A percentile compares a stretch with the other conserved stretches of the same genome.
phyloP scores from a whole-genome alignment of 2,888 invertebrate genomes.

The Hypomecis punctinalis region DNA sequence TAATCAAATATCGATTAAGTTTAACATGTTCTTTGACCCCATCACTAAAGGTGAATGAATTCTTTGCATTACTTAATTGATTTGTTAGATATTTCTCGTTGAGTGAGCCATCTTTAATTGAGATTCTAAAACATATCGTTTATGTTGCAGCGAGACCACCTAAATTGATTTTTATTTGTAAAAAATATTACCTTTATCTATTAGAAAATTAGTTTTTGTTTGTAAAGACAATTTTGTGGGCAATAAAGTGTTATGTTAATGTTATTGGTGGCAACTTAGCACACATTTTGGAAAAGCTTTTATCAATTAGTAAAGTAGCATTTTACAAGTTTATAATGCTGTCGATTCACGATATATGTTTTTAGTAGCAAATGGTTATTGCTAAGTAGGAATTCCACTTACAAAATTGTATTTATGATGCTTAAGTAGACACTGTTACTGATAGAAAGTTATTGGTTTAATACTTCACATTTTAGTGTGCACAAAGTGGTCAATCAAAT shows the following conservation, averaged over 20 bases:
- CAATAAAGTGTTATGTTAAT: constrained; percentile 37
- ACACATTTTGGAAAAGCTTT: constrained; percentile 20
- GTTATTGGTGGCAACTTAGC: constrained; percentile 26
- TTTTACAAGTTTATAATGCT: constrained; percentile 12
- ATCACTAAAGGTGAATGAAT: constrained; percentile 79
- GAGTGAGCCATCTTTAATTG: constrained; percentile 79
- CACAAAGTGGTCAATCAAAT: too few relatives aligned
- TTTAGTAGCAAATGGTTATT: constrained; percentile 11
- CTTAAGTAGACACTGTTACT: too few relatives aligned
- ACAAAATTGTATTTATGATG: neutral
- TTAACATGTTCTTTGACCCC: constrained; percentile 41
- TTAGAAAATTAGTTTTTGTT: constrained; percentile 36
- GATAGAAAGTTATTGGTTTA: too few relatives aligned
- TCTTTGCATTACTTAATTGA: constrained; percentile 82
- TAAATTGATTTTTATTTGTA: constrained; percentile 49
- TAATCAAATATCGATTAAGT: constrained; percentile 28
- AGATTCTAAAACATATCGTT: constrained; percentile 67
- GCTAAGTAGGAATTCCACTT: constrained; percentile 3
- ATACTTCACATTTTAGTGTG: too few relatives aligned
- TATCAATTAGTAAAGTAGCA: constrained; percentile 25
- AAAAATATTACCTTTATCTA: constrained; percentile 38
- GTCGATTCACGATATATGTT: constrained; percentile 18
- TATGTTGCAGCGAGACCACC: constrained; percentile 59
- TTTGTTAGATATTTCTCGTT: constrained; percentile 80
- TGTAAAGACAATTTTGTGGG: constrained; percentile 36